Evolutionary conservation across 2,888 invertebrate species (phyloP), one percentile per base, ranked within the genome.

Genomic region (Latheticus oryzae): DNA sequence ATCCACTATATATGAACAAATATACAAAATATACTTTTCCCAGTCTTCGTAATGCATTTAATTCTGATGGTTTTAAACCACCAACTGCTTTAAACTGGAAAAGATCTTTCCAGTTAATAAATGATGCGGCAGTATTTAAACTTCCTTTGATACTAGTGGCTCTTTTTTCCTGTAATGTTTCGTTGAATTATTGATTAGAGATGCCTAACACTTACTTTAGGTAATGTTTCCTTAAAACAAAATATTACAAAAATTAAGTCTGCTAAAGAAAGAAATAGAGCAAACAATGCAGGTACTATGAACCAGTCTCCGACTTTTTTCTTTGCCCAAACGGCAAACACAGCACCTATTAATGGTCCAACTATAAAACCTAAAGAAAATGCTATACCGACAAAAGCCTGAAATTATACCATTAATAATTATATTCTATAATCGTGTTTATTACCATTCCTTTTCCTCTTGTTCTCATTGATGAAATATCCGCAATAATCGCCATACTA

Each of bases 301-400:
- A 90, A 95, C 90, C 94, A 93, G 24, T 84, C 78, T 35, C 86
- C 86, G 28, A 84, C 79, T 61, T 83, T 81, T 69, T 83, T 84
- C 71, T 85, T 85, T 2, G 85, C 85, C 78, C 83, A 84, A 67
- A 84, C 83, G 1, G 94, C 89, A 77, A 95, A 94, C 75, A 87
- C 82, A 2, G 97, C 97, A 13, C 98, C 98, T 62, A 97, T 93
- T 77, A 95, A 83, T 1, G 98, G 98, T 0, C 98, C 98, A 60
- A 96, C 81, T 68, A 97, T 92, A 79, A 99, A 99, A n/a, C 97
- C 98, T 58, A 99, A 80, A 1, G 97, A 97, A 80, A 99, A 99
- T 3, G 98, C 96, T 68, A 97, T 88, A 5, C 99, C 99, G 60
- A 99, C 91, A 45, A 97, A 79, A n/a, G 98, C 97, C 94, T 94